phyloP scores from a whole-genome alignment of 1,140 invertebrate genomes.

The Zaprionus gabonicus region DNA sequence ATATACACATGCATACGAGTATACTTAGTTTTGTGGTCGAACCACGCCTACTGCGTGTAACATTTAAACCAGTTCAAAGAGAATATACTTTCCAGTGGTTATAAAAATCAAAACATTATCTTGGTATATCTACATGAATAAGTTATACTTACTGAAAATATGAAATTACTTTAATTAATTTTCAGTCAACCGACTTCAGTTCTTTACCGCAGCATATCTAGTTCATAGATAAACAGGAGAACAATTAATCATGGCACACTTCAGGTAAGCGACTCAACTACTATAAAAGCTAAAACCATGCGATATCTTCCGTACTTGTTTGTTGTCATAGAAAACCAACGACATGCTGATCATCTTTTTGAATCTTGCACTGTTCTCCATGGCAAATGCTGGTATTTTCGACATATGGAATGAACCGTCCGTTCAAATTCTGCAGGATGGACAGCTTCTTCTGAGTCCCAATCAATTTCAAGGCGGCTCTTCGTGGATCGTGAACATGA shows the following conservation, averaged over 20 bases:
- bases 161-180: neutral
- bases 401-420: neutral
- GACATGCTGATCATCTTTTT: neutral
- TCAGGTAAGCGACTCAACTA: neutral
- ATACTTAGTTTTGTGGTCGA: too few species aligned
- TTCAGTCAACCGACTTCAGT: neutral
- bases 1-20: too few species aligned
- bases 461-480: neutral
- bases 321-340: neutral
- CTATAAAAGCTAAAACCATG: constrained; percentile 5
- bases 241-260: neutral
- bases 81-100: too few species aligned
- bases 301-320: too few species aligned
- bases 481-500: neutral
- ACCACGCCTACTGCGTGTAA: too few species aligned
- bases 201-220: constrained; percentile 1
- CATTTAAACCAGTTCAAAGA: too few species aligned
- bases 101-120: neutral
- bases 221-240: neutral
- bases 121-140: neutral
- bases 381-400: neutral
- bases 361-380: neutral
- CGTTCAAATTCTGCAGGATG: neutral
- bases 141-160: constrained; percentile 21
- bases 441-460: neutral